Base-by-base conservation (phyloP, 2,888 invertebrate genomes). In the Stegophylla sp. region DNA sequence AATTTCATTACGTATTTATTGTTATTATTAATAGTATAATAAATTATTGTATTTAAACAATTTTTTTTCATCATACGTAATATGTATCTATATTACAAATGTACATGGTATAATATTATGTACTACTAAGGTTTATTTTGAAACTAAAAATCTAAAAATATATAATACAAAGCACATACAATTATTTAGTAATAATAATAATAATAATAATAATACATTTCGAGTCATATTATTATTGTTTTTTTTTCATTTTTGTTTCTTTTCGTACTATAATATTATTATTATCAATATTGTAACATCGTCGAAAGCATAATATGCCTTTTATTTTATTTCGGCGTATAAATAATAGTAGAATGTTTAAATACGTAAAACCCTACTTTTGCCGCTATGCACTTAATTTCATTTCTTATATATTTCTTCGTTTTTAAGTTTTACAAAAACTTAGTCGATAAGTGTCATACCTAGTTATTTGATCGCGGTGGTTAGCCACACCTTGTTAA, bases 211-310 rank as follows among this genome's bases (percentile, higher is more conserved):
- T 56, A 20, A 56, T 20, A 56, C 20, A 56, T 20, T 20, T 69
- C 13, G 51, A 69, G 69, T 69, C 51, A 48, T 67, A 67, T 66
- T 67, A 69, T 51, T 69, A 26, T 72, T 56, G 17, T 72, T 56
- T 23, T 43, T 48, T 43, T 56, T 56, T 41, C 72, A n/a, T n/a
- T n/a, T n/a, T 26, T 23, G 10, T 34, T 45, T 48, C 28, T 34
- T 34, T 41, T n/a, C 23, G n/a, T 51, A 69, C 13, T 69, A 10
- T 9, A 61, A 28, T 28, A 10, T 61, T 34, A 61, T 28, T 61
- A 61, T 61, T 61, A 28, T 17, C 34, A 61, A 9, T 34, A 61
- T 61, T 28, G 9, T 61, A 28, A 28, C 17, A 61, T 28, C 28
- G 26, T 61, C 10, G 17, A 26, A 61, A 61, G 17, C 28, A 17